Conservation (phyloP, 1,140 invertebrate genomes). For the Conus betulinus region DNA sequence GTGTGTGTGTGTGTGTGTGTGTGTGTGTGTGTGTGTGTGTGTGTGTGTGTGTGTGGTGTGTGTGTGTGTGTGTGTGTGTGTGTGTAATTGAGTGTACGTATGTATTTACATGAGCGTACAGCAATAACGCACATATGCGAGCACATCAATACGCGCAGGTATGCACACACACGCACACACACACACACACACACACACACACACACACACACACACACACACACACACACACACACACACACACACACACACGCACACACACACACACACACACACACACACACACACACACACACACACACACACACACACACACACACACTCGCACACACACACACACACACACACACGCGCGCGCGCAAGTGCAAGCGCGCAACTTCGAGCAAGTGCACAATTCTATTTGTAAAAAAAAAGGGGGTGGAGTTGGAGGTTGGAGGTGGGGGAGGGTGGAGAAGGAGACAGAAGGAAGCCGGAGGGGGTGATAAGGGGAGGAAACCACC, state of each 20-base stretch:
- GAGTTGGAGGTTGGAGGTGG: too few relatives aligned
- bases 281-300: neutral
- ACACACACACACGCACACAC: neutral
- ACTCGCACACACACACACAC: neutral
- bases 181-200: neutral
- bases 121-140: neutral
- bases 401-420: too few relatives aligned
- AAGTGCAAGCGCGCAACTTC: neutral
- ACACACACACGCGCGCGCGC: neutral
- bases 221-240: neutral
- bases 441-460: too few relatives aligned
- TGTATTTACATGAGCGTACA: too few relatives aligned
- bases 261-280: neutral
- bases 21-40: too few relatives aligned
- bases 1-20: too few relatives aligned
- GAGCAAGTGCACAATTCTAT: too few relatives aligned
- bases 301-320: neutral
- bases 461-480: too few relatives aligned
- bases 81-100: too few relatives aligned
- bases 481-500: too few relatives aligned
- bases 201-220: neutral
- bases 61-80: too few relatives aligned
- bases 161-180: neutral
- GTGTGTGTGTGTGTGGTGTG: too few relatives aligned
- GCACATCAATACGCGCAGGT: neutral